A percentile compares a stretch with the other conserved stretches of the same genome.
Conservation (phyloP, 2,888 invertebrate species). For the Acanthosepion lycidas region DNA sequence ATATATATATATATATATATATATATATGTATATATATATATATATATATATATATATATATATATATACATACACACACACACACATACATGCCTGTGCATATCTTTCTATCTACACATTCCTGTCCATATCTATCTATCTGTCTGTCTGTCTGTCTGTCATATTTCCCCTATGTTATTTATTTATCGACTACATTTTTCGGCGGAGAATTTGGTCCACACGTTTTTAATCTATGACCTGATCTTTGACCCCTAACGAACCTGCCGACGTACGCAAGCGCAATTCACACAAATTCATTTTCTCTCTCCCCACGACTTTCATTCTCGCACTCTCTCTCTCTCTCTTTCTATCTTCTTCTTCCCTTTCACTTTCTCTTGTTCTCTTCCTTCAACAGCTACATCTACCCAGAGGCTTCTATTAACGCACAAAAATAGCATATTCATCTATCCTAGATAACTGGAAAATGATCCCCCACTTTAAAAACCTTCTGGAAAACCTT, state of each 20-base stretch:
- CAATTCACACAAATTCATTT: not conserved
- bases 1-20: too few relatives aligned
- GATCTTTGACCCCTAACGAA: not conserved
- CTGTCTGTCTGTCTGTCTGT: not conserved
- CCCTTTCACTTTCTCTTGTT: not conserved
- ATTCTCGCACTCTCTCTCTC: not conserved
- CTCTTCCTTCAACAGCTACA: not conserved
- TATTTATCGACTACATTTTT: not conserved
- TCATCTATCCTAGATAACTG: too few relatives aligned
- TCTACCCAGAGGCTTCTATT: not conserved
- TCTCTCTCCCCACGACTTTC: not conserved
- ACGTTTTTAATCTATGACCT: constrained; percentile 21
- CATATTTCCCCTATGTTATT: not conserved
- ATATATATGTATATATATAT: too few relatives aligned
- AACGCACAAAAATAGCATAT: not conserved
- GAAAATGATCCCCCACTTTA: not conserved
- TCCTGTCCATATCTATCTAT: too few relatives aligned
- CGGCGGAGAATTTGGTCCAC: not conserved
- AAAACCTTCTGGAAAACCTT: not conserved
- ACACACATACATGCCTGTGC: too few relatives aligned
- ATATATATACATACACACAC: too few relatives aligned
- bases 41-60: too few relatives aligned
- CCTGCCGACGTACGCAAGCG: not conserved
- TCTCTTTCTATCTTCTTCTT: not conserved
- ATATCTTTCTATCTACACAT: not conserved